phyloP scores from a whole-genome alignment of 2,888 invertebrate species.

The Drosophila limbata region DNA sequence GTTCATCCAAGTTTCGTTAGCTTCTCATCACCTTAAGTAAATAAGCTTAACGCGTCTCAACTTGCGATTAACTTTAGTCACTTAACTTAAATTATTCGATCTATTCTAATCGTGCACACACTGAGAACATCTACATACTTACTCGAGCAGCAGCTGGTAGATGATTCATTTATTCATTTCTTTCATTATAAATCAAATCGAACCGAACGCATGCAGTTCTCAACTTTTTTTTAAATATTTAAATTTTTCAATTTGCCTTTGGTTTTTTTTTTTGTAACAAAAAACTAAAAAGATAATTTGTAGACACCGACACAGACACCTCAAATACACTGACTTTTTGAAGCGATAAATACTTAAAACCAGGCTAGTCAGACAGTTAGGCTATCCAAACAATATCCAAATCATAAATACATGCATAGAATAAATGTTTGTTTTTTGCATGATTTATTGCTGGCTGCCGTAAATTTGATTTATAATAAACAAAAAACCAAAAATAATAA shows the following conservation, averaged over 20 bases:
- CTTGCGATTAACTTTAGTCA: conserved; percentile 48
- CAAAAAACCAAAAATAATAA: not conserved
- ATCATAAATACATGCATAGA: conserved; percentile 22
- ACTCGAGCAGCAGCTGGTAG: conserved; percentile 54
- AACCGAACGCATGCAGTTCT: conserved; percentile 65
- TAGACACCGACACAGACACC: conserved; percentile 53
- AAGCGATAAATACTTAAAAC: conserved; percentile 16
- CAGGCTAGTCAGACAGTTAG: conserved; percentile 24
- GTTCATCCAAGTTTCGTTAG: conserved; percentile 62
- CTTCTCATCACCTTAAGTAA: conserved; percentile 52
- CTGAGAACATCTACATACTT: conserved; percentile 47
- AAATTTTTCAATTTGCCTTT: conserved; percentile 42
- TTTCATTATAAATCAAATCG: conserved; percentile 27
- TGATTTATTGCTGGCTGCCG: conserved; percentile 84
- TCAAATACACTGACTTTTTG: conserved; percentile 34
- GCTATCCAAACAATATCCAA: conserved; percentile 1
- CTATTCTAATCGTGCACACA: conserved; percentile 43
- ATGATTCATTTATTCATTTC: conserved; percentile 32
- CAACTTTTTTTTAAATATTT: conserved; percentile 42
- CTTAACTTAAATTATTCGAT: conserved; percentile 40
- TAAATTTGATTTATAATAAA: conserved; percentile 70
- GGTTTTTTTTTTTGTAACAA: conserved; percentile 53
- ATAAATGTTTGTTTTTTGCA: conserved; percentile 70
- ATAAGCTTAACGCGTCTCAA: conserved; percentile 64
- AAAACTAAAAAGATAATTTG: conserved; percentile 25